These are phyloP conservation scores for Caligus rogercresseyi DNA, from an alignment of 1,140 invertebrate genomes.

Conservation along the genomic window DNA sequence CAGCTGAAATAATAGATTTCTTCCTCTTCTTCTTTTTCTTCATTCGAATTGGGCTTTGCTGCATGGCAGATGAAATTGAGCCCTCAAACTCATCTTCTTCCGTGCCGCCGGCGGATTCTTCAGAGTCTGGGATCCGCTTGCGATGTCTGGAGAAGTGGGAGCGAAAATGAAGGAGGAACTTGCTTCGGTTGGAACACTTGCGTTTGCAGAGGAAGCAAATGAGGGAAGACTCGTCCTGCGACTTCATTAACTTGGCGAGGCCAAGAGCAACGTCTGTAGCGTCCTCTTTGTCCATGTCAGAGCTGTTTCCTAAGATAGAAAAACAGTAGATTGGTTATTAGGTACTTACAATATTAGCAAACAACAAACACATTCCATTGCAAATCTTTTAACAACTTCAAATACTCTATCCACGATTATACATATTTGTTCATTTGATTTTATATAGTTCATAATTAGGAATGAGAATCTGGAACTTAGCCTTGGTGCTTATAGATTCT, in stretches of 20 bases:
- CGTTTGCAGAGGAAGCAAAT: constrained; percentile 6
- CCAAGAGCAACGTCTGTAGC: background rate
- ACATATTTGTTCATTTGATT: no score
- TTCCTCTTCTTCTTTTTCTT: background rate
- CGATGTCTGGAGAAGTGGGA: background rate
- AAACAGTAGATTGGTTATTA: no score
- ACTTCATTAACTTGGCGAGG: constrained; percentile 4
- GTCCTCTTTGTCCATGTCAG: constrained; percentile 5
- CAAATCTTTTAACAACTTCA: no score
- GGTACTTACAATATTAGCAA: no score
- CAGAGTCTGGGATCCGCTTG: background rate
- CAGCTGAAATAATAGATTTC: background rate
- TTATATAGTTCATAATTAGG: no score
- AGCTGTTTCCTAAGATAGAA: no score
- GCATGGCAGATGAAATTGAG: background rate
- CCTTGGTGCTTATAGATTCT: no score
- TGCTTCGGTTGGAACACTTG: background rate
- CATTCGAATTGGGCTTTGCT: background rate
- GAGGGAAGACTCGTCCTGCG: background rate
- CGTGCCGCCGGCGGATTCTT: background rate
- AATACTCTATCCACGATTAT: no score
- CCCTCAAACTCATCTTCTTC: background rate
- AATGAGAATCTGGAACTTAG: no score
- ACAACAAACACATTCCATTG: no score
- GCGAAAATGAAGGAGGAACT: constrained; percentile 7